Percentiles rank a stretch among this genome's conserved stretches.
phyloP scores from a whole-genome alignment of 2,888 invertebrate species.

The Hoplodrina ambigua region DNA sequence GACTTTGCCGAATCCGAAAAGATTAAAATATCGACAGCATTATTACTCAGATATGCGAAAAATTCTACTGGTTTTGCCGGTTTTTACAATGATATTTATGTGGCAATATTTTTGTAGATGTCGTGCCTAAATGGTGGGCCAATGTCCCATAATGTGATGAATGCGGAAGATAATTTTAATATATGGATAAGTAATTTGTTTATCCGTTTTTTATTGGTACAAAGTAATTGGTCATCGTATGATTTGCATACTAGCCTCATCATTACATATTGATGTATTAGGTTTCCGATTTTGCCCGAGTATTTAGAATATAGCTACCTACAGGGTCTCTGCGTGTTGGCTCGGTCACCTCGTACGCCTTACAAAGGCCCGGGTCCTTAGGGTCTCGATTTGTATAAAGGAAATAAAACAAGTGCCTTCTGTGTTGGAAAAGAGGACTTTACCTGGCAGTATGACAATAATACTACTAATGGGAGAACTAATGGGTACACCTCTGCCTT shows the following conservation, averaged over 20 bases:
- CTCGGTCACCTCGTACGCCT: too few relatives aligned
- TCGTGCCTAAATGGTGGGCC: conserved; percentile 42
- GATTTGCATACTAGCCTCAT: conserved; percentile 12
- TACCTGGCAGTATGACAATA: too few relatives aligned
- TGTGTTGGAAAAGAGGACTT: too few relatives aligned
- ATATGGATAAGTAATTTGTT: conserved; percentile 16
- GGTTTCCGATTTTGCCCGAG: background rate
- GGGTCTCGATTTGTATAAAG: too few relatives aligned
- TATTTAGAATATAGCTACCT: too few relatives aligned
- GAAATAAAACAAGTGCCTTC: too few relatives aligned
- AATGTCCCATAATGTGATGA: conserved; percentile 41
- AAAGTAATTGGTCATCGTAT: conserved; percentile 19
- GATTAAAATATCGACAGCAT: conserved; percentile 50
- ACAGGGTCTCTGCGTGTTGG: too few relatives aligned
- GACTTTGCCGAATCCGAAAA: conserved; percentile 45
- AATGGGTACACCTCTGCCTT: too few relatives aligned
- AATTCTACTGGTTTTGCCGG: conserved; percentile 53
- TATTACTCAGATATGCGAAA: conserved; percentile 53
- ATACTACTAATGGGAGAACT: too few relatives aligned
- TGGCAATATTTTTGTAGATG: conserved; percentile 38
- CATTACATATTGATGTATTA: background rate
- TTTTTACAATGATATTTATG: conserved; percentile 42
- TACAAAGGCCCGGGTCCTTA: too few relatives aligned
- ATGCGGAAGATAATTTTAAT: conserved; percentile 44
- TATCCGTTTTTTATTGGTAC: conserved; percentile 27